These are phyloP conservation scores for Galendromus occidentalis DNA, from an alignment of 1,140 invertebrate species.

Conservation along the genomic window DNA sequence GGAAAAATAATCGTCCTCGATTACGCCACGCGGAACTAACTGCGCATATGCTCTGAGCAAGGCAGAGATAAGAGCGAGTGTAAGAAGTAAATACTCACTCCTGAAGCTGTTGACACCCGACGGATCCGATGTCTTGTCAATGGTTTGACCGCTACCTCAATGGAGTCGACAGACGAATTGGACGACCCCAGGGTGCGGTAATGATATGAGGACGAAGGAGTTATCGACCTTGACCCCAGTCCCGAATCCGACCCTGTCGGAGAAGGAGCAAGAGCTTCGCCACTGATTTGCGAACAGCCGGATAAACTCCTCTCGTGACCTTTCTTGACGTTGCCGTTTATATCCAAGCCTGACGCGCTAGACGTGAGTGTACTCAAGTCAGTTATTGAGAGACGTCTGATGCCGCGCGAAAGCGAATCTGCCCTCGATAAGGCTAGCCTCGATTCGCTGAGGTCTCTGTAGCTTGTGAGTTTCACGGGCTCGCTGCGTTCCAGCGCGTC, in stretches of 20 bases:
- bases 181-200: slow-evolving; percentile 1
- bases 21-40: too few species aligned
- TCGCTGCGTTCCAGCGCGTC: slow-evolving; percentile 7
- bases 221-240: background rate
- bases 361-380: background rate
- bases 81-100: background rate
- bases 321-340: slow-evolving; percentile 2
- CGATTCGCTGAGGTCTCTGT: slow-evolving; percentile 4
- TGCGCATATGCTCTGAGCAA: too few species aligned
- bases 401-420: background rate
- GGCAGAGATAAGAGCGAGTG: too few species aligned
- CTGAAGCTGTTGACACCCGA: background rate
- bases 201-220: slow-evolving; percentile 1
- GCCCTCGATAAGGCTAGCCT: background rate
- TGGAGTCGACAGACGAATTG: slow-evolving; percentile 5
- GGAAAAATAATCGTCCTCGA: too few species aligned
- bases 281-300: background rate
- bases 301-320: slow-evolving; percentile 1
- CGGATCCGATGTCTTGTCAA: background rate
- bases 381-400: background rate
- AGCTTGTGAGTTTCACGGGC: background rate
- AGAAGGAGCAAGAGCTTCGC: background rate
- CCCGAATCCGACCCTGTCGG: background rate
- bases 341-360: background rate
- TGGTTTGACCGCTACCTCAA: background rate